Evolutionary conservation across 1,140 invertebrate species (phyloP), one percentile per base, ranked within the genome.

Genomic region (Radopholus similis): DNA sequence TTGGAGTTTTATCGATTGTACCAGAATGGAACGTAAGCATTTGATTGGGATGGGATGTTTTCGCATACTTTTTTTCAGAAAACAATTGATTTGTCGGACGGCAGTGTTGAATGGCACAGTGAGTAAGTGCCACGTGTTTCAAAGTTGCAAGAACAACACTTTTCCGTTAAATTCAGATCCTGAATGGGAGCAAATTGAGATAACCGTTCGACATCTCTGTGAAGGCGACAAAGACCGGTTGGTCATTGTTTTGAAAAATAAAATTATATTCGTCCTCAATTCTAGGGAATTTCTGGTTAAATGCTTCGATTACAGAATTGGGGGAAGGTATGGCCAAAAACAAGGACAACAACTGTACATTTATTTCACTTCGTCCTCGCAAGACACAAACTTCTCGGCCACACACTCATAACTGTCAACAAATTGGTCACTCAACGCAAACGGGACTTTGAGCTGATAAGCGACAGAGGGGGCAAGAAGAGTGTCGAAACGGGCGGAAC

Each of bases 171-270:
- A n/a, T n/a, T n/a, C n/a, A n/a, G 86, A 87, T 79, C 88, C 88
- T 21, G 83, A 80, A 11, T 88, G 87, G 87, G 83, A 83, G 71
- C 81, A 84, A 13, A 86, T 88, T 72, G 82, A 82, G n/a, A 80
- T 88, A n/a, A 79, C 85, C 34, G 78, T 87, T 1, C 77, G 86
- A 37, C 80, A 83, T 4, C 73, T 89, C 11, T 88, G 87, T 77
- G 86, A 87, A 80, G 87, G 87, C 11, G 88, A 89, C 76, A 74
- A 69, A 23, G 54, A 75, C 56, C 53, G 49, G 68, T 70, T n/a
- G n/a, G n/a, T n/a, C n/a, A 51, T 35, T 72, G 32, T 60, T 35
- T 23, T 32, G 8, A 18, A 15, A 23, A 26, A 26, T 21, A 11
- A 2, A 23, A 26, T 51, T 23, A 26, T 51, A 26, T 47, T 42